Percentiles rank a stretch among this genome's conserved stretches.
These are phyloP conservation scores for Morone chrysops DNA, from an alignment of 2,113 vertebrate species.

Conservation along the genomic window DNA sequence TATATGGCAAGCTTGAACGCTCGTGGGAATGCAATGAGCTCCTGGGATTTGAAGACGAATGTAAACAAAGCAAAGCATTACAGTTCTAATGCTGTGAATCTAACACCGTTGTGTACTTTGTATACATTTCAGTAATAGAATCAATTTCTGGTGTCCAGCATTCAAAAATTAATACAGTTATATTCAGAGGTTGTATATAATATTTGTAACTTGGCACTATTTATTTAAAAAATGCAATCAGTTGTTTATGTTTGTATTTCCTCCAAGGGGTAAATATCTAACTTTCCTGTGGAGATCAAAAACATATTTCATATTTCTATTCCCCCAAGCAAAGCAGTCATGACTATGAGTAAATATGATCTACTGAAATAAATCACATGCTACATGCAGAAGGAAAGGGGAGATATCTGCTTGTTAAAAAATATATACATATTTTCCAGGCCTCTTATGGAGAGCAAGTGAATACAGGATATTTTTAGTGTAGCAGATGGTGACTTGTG, in stretches of 20 bases:
- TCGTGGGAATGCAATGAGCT: conserved; percentile 25
- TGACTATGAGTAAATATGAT: background rate
- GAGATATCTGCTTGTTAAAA: background rate
- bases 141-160: background rate
- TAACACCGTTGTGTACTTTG: background rate
- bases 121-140: background rate
- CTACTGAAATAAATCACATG: background rate
- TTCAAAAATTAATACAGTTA: background rate
- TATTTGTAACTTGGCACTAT: background rate
- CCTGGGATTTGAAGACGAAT: conserved; percentile 20
- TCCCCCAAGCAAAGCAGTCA: background rate
- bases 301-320: background rate
- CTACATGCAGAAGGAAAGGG: background rate
- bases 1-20: conserved; percentile 14
- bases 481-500: conserved; percentile 55
- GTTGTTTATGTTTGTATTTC: background rate
- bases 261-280: background rate
- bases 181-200: background rate
- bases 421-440: background rate
- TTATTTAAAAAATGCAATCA: background rate
- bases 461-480: conserved; percentile 49
- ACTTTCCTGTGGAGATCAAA: background rate
- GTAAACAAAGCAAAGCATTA: background rate
- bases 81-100: background rate
- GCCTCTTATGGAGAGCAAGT: conserved; percentile 10